Percentiles rank a stretch among this genome's conserved stretches.
phyloP scores from a whole-genome alignment of 2,888 invertebrate species.

The Noctua fimbriata region DNA sequence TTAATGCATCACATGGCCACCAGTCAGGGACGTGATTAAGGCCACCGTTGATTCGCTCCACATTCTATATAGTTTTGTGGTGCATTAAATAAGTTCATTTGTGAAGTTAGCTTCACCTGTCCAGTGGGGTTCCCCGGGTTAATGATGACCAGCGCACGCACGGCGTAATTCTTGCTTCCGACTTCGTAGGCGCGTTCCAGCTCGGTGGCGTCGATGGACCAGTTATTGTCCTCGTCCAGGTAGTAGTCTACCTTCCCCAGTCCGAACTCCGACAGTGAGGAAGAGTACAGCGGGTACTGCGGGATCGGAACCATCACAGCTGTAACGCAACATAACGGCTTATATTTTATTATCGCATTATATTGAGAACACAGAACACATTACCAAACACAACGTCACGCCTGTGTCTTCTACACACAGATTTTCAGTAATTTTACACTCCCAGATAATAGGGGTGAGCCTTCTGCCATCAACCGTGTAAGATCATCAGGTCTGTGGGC shows the following conservation, averaged over 20 bases:
- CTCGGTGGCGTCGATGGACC: conserved; percentile 95
- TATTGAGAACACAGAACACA: background rate
- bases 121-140: conserved; percentile 99
- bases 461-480: background rate
- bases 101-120: conserved; percentile 83
- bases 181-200: conserved; percentile 94
- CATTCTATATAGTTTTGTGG: background rate
- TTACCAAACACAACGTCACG: background rate
- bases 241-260: conserved; percentile 96
- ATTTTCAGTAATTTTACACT: background rate
- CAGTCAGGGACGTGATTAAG: background rate
- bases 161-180: conserved; percentile 91
- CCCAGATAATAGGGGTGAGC: background rate
- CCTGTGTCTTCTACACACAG: background rate
- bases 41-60: background rate
- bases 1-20: background rate
- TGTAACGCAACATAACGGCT: conserved; percentile 58
- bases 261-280: conserved; percentile 97
- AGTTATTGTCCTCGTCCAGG: conserved; percentile 96
- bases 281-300: conserved; percentile 99
- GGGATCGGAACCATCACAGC: conserved; percentile 99
- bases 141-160: conserved; percentile 97
- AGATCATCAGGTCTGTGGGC: background rate
- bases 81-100: background rate
- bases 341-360: background rate